These are phyloP conservation scores for Penaeus indicus DNA, from an alignment of 1,140 invertebrate genomes.

Conservation along the genomic window DNA sequence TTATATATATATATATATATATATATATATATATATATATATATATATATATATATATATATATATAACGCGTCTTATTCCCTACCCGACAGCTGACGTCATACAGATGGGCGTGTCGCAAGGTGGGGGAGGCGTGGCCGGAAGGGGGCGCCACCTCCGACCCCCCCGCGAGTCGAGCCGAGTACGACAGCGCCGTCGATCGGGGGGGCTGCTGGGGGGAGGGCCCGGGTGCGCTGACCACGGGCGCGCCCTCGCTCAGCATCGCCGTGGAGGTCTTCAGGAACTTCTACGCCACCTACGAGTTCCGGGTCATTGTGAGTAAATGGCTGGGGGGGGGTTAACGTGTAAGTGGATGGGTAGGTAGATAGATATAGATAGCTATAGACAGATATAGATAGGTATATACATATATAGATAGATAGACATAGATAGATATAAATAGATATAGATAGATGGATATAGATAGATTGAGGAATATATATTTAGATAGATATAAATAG, in stretches of 20 bases:
- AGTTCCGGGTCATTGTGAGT: slow-evolving; percentile 42
- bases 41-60: too few species aligned
- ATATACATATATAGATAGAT: too few species aligned
- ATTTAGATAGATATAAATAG: too few species aligned
- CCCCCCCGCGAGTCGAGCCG: slow-evolving; percentile 19
- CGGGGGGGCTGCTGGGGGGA: slow-evolving; percentile 52
- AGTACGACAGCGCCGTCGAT: slow-evolving; percentile 8
- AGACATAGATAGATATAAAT: too few species aligned
- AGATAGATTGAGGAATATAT: too few species aligned
- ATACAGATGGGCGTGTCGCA: slow-evolving; percentile 38
- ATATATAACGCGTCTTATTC: too few species aligned
- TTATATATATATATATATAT: too few species aligned
- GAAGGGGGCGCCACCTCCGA: slow-evolving; percentile 9
- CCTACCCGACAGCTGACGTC: not conserved
- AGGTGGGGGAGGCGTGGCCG: slow-evolving; percentile 32
- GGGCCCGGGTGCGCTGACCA: slow-evolving; percentile 46
- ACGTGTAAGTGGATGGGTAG: too few species aligned
- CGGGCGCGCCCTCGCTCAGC: not conserved
- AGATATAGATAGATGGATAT: too few species aligned
- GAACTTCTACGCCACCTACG: slow-evolving; percentile 30
- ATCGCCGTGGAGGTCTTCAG: slow-evolving; percentile 39
- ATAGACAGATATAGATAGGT: too few species aligned
- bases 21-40: too few species aligned
- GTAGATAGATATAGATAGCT: too few species aligned
- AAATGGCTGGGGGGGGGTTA: not conserved